Conservation (phyloP, 2,888 invertebrate genomes). For the Polyommatus icarus region DNA sequence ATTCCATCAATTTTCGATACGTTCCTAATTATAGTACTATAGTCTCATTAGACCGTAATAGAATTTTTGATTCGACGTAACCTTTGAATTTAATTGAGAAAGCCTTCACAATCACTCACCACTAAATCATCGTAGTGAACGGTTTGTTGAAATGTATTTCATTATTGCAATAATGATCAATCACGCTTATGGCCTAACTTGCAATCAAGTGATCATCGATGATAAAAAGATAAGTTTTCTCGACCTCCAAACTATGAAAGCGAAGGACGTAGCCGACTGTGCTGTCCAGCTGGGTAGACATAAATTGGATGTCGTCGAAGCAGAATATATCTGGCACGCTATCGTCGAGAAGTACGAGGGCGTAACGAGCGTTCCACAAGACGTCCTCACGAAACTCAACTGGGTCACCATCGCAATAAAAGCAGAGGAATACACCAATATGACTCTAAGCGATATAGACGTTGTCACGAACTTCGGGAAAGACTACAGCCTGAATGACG, state of each 20-base stretch:
- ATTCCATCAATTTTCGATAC: background rate
- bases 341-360: conserved; percentile 58
- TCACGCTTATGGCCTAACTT: conserved; percentile 45
- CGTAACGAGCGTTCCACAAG: conserved; percentile 65
- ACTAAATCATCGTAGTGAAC: background rate
- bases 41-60: background rate
- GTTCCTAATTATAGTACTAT: background rate
- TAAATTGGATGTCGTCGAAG: conserved; percentile 51
- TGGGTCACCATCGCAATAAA: conserved; percentile 74
- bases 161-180: background rate
- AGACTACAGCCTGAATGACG: conserved; percentile 63
- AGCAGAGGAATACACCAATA: conserved; percentile 71
- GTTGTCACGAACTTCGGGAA: conserved; percentile 79
- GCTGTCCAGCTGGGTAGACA: conserved; percentile 60
- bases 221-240: conserved; percentile 47
- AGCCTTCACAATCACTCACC: background rate
- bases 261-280: conserved; percentile 61
- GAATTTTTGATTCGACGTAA: conserved; percentile 1
- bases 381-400: conserved; percentile 60
- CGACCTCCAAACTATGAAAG: conserved; percentile 53
- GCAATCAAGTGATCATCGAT: conserved; percentile 54
- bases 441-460: conserved; percentile 75
- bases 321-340: conserved; percentile 63
- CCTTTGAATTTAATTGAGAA: conserved; percentile 8
- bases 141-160: background rate